Base-by-base conservation (phyloP, 1,140 invertebrate genomes). In the Bombus haemorrhoidalis region DNA sequence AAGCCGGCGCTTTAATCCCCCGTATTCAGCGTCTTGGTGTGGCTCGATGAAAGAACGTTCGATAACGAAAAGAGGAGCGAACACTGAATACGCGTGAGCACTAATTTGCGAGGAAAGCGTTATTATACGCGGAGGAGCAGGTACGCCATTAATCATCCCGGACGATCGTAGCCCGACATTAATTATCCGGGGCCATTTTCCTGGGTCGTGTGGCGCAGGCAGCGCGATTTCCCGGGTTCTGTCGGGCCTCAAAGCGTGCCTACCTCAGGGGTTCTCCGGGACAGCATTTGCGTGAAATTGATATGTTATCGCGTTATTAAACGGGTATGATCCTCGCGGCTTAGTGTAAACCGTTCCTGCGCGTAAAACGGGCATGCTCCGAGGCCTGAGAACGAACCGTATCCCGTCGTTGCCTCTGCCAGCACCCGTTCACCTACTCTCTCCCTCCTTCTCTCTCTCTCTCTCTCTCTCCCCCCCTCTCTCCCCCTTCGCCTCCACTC, bases 121-220 rank as follows among this genome's bases (percentile, higher is more conserved):
- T 92, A 93, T 92, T 92, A 93, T 83, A 89, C 78, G 87, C 89
- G 80, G 68, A 87, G 90, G 81, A 87, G 86, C 80, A 64, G 88
- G 88, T 68, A 81, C 87, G 90, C 83, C 86, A 93, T 93, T 93
- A 93, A 93, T 93, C 91, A 92, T 92, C 86, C 83, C 81, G 83
- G 86, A 87, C 85, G 89, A 93, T 94, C 91, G 90, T 90, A 90
- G 89, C 86, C 90, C 87, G 90, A 91, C 93, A 94, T 94, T 94
- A 94, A 94, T 94, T 94, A 94, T 94, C 92, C 90, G 81, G 80
- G 89, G 91, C 90, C 91, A 93, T 93, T 93, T 94, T 94, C 93
- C 90, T 90, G 87, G 84, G 81, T 91, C 80, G 86, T 86, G 88
- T 78, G 73, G 76, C 88, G 88, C 77, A 83, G 87, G 84, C 81